These are phyloP conservation scores for Mystacides longicornis DNA, from an alignment of 2,888 invertebrate genomes.

Conservation along the genomic window DNA sequence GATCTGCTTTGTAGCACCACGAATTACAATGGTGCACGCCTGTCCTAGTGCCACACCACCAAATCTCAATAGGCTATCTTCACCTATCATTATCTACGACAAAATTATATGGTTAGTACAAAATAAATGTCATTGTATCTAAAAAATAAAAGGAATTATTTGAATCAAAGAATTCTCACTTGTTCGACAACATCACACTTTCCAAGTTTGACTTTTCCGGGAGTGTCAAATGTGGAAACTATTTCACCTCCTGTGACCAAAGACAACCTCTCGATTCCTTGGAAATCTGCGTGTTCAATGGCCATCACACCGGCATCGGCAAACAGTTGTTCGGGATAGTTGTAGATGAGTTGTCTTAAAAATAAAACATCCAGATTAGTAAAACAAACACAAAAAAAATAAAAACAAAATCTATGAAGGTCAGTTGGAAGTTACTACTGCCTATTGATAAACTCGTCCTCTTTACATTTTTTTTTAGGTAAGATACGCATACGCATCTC, in stretches of 20 bases:
- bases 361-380: conserved; percentile 12
- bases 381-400: too few relatives aligned
- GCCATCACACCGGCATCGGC: conserved; percentile 98
- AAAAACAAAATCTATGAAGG: too few relatives aligned
- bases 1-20: conserved; percentile 97
- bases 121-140: too few relatives aligned
- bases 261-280: conserved; percentile 95
- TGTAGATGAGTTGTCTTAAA: conserved; percentile 91
- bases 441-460: too few relatives aligned
- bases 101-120: too few relatives aligned
- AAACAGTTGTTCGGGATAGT: conserved; percentile 98
- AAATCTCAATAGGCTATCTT: conserved; percentile 90
- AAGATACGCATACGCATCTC: too few relatives aligned
- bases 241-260: conserved; percentile 98
- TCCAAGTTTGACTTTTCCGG: conserved; percentile 86
- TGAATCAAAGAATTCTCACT: conserved; percentile 36
- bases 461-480: too few relatives aligned
- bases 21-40: conserved; percentile 93
- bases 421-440: too few relatives aligned
- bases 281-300: conserved; percentile 99
- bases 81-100: conserved; percentile 84
- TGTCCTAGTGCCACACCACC: conserved; percentile 91
- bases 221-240: conserved; percentile 95
- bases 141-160: not conserved
- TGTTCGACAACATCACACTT: conserved; percentile 94